Conservation (phyloP, 2,113 vertebrate genomes). For the Caretta caretta region DNA sequence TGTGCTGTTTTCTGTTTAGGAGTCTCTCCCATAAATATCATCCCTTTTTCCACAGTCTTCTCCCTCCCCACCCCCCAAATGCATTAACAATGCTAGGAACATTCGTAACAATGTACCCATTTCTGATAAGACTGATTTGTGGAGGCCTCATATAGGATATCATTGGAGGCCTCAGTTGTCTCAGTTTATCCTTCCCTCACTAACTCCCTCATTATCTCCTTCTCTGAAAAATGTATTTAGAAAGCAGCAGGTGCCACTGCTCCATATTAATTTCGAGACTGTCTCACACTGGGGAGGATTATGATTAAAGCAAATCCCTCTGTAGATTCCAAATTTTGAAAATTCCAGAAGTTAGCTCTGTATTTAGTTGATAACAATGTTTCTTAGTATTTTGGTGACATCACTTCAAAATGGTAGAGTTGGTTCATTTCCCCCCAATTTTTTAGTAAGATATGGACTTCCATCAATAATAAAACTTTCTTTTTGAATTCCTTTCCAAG, state of each 20-base stretch:
- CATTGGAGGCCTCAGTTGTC: background rate
- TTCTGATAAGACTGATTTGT: background rate
- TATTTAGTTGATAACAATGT: background rate
- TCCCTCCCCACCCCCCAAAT: background rate
- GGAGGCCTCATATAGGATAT: rapidly evolving
- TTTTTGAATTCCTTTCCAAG: background rate
- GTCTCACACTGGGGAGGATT: background rate
- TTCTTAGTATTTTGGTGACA: background rate
- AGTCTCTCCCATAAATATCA: background rate
- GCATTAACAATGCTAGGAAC: background rate
- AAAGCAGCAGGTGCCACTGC: background rate
- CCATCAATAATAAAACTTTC: background rate
- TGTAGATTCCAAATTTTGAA: background rate
- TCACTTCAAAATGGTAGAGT: background rate
- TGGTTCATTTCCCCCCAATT: background rate
- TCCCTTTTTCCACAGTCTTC: background rate
- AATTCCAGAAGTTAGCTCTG: background rate
- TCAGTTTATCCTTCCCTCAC: background rate
- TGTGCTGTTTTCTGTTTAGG: background rate
- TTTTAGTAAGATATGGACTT: background rate
- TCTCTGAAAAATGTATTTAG: background rate
- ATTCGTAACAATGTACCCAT: background rate
- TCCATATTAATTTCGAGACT: background rate
- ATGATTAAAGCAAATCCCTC: background rate
- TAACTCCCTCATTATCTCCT: background rate